Evolutionary conservation across 2,888 invertebrate species (phyloP), one percentile per base, ranked within the genome.

Genomic region (Sphecodes monilicornis): DNA sequence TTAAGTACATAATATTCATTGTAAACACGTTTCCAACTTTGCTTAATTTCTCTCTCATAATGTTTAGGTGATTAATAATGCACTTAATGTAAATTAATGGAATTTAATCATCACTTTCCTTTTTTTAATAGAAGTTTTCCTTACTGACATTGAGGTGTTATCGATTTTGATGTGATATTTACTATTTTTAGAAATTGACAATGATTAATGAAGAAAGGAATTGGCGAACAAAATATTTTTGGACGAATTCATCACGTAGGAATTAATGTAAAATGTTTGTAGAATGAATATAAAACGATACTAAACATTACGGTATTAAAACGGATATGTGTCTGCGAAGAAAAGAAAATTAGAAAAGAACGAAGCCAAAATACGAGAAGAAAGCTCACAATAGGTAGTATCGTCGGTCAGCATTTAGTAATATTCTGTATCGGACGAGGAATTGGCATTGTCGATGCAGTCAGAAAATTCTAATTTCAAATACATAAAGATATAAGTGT

Each of bases 331-430:
- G 54, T 66, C 32, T 36, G 64, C 32, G 18, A 32, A 10, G 10
- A 3, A 36, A 70, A 39, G 50, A 66, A 76, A 73, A 68, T 76
- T 54, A 43, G 76, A 69, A 26, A 75, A 64, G 78, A 71, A 50
- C 54, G 74, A 76, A 57, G 60, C 75, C 72, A 73, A 66, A 84
- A 77, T 36, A 73, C 39, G 73, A 76, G 69, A 78, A 36, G 77
- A 75, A 70, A 72, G 57, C 80, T 80, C 64, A 78, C 70, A 90
- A 91, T 92, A 91, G 88, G 91, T 89, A 89, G 89, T 90, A 88
- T 85, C 87, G 85, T 88, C 83, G 89, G 91, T 91, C 91, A 91
- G 91, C 91, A 86, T 91, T 91, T 91, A 91, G 88, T 90, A 87
- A 86, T 86, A n/a, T 66, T 36, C 64, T 36, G 64, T 66, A 66